Evolutionary conservation across 2,888 invertebrate species (phyloP), one percentile per base, ranked within the genome.

Genomic region (Idaea straminata): DNA sequence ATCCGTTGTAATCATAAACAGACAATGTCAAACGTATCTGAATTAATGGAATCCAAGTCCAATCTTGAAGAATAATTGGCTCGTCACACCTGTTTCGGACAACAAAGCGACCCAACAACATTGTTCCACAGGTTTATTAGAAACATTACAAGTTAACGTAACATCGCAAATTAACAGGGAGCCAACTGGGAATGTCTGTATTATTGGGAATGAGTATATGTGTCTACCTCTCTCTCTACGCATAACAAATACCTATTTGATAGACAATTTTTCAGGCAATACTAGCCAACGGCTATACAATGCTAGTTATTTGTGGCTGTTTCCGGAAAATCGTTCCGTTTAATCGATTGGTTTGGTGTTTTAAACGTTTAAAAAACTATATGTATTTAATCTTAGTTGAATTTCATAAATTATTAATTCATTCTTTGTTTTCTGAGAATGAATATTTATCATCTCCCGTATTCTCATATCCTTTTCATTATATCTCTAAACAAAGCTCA

Each of bases 111-210:
- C 77, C 74, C 72, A 69, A 77, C 76, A 77, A 81, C 83, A 83
- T 84, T 85, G 87, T 85, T 82, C 81, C 75, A 71, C 76, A 75
- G 81, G 80, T 85, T 86, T 86, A 86, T 87, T 85, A 86, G 82
- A 77, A 77, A 78, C 80, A 66, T 64, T 69, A 68, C 78, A 69
- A 77, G 77, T 81, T 82, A 78, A 82, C 82, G 82, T 83, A 82
- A 79, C 81, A 81, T 83, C 76, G 80, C 83, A 84, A 85, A 85
- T 87, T 87, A 86, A 84, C 87, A 83, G 81, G 74, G 77, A 80
- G 80, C 82, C 78, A 35, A 47, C 47, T 7, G 47, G 10, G 13
- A 10, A 10, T 13, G 13, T 13, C 10, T 47, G 47, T 47, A 36
- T 59, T 16, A 63, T 63, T 38, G 47, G 47, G 47, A 13, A 7